Evolutionary conservation across 1,140 invertebrate genomes (phyloP).

Genomic region (Trissolcus basalis): DNA sequence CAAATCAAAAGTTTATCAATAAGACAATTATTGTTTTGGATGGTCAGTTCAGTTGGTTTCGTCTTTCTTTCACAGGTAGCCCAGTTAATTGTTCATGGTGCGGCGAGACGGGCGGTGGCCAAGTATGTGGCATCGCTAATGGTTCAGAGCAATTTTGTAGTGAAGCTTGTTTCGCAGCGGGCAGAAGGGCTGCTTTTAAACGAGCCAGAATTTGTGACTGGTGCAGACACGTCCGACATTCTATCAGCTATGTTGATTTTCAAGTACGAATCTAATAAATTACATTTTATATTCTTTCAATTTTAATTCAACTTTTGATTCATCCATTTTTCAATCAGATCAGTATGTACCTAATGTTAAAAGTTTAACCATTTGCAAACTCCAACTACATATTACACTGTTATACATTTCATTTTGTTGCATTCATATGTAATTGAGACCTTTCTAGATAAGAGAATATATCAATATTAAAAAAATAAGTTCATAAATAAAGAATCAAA

Average conservation of each 20-base stretch:
- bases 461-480: no score
- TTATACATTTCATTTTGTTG: no score
- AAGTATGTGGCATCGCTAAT: constrained; percentile 54
- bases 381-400: no score
- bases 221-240: constrained; percentile 92
- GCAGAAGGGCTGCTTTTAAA: constrained; percentile 90
- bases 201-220: constrained; percentile 95
- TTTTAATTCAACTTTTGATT: constrained; percentile 5
- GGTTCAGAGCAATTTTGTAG: constrained; percentile 79
- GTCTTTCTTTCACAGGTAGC: constrained; percentile 56
- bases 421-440: no score
- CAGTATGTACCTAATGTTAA: no score
- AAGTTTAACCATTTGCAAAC: no score
- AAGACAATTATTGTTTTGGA: no score
- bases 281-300: constrained; percentile 4
- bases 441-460: no score
- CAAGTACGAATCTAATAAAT: constrained; percentile 69
- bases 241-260: constrained; percentile 94
- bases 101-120: constrained; percentile 61
- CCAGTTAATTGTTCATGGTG: constrained; percentile 66
- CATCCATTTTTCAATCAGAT: constrained; percentile 1
- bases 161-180: constrained; percentile 92
- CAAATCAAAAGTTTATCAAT: no score
- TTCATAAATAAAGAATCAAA: no score
- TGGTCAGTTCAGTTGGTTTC: no score